Evolutionary conservation across 1,140 invertebrate genomes (phyloP).

Genomic region (Cyphomyrmex costatus): DNA sequence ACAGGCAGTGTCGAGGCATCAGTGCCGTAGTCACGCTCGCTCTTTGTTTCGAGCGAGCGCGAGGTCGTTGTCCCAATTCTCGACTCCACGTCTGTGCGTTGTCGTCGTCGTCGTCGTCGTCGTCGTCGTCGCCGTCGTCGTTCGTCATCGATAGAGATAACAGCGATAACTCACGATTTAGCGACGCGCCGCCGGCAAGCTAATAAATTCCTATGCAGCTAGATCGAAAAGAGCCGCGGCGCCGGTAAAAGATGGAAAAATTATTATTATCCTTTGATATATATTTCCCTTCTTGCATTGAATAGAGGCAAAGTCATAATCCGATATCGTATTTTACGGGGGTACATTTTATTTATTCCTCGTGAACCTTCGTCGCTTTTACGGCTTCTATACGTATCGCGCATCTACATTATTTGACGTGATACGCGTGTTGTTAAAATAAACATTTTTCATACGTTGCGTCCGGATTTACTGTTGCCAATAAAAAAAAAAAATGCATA

Average conservation of each 20-base stretch:
- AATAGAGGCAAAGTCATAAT: conserved; percentile 12
- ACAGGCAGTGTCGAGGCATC: conserved; percentile 20
- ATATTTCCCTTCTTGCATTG: neutral
- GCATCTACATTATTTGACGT: neutral
- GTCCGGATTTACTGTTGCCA: neutral
- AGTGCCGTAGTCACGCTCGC: conserved; percentile 55
- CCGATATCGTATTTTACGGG: conserved; percentile 33
- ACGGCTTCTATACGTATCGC: no score
- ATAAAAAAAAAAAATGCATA: neutral
- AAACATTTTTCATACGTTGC: neutral
- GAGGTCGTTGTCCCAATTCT: conserved; percentile 62
- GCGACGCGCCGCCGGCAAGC: conserved; percentile 53
- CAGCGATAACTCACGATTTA: conserved; percentile 60
- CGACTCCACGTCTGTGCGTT: conserved; percentile 18
- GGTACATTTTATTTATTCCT: conserved; percentile 12
- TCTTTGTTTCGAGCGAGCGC: conserved; percentile 58
- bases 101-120: conserved; percentile 32
- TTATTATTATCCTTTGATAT: conserved; percentile 49
- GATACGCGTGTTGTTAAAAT: conserved; percentile 9
- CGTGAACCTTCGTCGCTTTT: conserved; percentile 35
- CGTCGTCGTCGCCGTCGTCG: conserved; percentile 13
- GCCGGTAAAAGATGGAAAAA: conserved; percentile 52
- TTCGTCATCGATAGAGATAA: conserved; percentile 56
- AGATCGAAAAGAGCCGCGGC: conserved; percentile 28
- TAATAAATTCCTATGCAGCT: conserved; percentile 58